Base-by-base conservation (phyloP, 2,797 vertebrate genomes). In the Oreochromis grahami region DNA sequence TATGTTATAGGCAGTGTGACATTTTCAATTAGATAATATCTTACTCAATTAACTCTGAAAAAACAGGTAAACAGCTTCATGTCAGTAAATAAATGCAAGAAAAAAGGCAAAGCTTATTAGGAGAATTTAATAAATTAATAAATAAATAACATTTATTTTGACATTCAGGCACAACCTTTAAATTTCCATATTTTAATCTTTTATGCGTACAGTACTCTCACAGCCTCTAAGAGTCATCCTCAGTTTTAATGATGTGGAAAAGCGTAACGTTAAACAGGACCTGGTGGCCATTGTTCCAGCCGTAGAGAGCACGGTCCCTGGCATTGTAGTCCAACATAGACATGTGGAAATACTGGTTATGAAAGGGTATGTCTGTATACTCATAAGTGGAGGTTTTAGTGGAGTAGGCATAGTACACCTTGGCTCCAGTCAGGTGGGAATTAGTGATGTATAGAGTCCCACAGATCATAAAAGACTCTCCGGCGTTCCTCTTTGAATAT, bases 241-340 rank as follows among this genome's bases (percentile, higher is more conserved):
- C 98, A 1, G 98, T 99, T 94, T 98, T 98, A 95, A 99, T 99
- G 94, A 99, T 97, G 83, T 99, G 98, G 93, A 99, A 99, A 93
- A 99, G 97, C 2, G 99, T 99, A 70, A 99, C 98, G 0, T 99
- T 99, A 93, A 99, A 99, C 72, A 99, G 96, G 83, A 99, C 97
- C 94, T 99, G 99, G 94, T 99, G 99, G 55, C 99, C 99, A 0
- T 99, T 99, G 96, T 99, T 99, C 99, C 99, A 99, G 89, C 98
- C 99, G 50, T 99, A 99, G 55, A 99, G 97, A 76, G 98, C 97
- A 74, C 98, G 96, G 91, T 99, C 99, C 91, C 98, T 97, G 82
- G 98, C 96, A 24, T 99, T 99, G 96, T 99, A 99, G 96, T 99
- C 99, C 94, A 99, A 94, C 99, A 99, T 99, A 77, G 99, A 99